Base-by-base conservation (phyloP, 1,140 invertebrate species). In the Adoxophyes honmai region DNA sequence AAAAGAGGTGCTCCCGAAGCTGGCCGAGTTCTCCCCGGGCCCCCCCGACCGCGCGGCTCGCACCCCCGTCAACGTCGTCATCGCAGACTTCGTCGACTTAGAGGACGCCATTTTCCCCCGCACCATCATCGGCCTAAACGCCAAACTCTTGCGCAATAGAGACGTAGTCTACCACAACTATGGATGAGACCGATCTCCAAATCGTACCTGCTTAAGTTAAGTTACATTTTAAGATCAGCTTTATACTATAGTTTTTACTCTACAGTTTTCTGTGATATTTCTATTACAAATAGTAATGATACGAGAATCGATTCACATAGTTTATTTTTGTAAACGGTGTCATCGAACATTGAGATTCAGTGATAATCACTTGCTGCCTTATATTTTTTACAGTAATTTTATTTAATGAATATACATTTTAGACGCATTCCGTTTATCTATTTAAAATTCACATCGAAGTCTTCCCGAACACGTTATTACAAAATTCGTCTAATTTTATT, bases 71-170 rank as follows among this genome's bases (percentile, higher is more conserved):
- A 93, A 93, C 72, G 90, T 93, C 0, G 89, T 93, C n/a, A 91
- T 93, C 1, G 90, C 89, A 0, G 92, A 93, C 71, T 93, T 92
- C 60, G 81, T 92, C 0, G 89, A 91, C 53, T 72, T 92, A 21
- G 82, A 91, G 15, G 72, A 92, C 14, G 84, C 87, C 1, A 59
- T 89, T 21, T 93, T 92, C 72, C 77, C 90, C 1, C 88, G 88
- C 68, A 89, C 80, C 52, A 90, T 93, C n/a, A 86, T 93, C 44
- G 71, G 86, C 28, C 78, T 93, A 10, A 93, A 93, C 73, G 75
- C 70, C 42, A 91, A 90, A 68, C 68, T 91, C 8, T 62, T 90
- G 37, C 73, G 57, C 36, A 75, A 79, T 59, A 76, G 62, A 11
- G 66, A 79, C 48, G 36, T 70, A 6, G 52, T 68, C n/a, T 68